Evolutionary conservation across 2,113 vertebrate species (phyloP), one percentile per base, ranked within the genome.

Genomic region (Epinephelus fuscoguttatus): DNA sequence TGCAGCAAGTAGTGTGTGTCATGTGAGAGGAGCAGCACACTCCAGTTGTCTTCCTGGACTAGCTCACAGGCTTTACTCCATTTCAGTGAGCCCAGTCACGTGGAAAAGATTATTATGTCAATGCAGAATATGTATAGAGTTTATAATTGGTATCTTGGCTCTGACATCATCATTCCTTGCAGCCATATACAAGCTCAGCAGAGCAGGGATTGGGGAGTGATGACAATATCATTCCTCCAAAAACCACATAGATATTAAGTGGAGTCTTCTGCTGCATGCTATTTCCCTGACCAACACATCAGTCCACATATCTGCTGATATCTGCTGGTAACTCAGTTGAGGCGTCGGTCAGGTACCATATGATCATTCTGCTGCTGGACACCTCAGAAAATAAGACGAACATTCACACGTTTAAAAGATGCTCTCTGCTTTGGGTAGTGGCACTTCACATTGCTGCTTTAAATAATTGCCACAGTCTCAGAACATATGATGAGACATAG

Each of bases 91-190:
- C 37, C 23, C 60, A 66, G 62, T 81, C 45, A 80, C 13, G 0
- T 71, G 47, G 53, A 74, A 70, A 17, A 69, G 33, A 84, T 78
- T 70, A 80, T 76, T 64, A 76, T 75, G 25, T 37, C 37, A 74
- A 66, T 67, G 45, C 33, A 78, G 72, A 77, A 59, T 42, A 69
- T 75, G 27, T 69, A 19, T 18, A 70, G 40, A 66, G 17, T 85
- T 67, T 71, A 75, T 75, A 73, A 84, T 75, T 82, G 18, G 57
- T 37, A 52, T 87, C 37, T 70, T 50, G 42, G 59, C 67, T 60
- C 13, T 72, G 57, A 78, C 64, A 74, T 55, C 63, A 82, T 82
- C 17, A 37, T 55, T 73, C 5, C 40, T 83, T 75, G 27, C 56
- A 75, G 75, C 45, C 37, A 56, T 72, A 21, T 42, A 64, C 73